Base-by-base conservation (phyloP, 2,113 vertebrate genomes). In the Dascyllus trimaculatus region DNA sequence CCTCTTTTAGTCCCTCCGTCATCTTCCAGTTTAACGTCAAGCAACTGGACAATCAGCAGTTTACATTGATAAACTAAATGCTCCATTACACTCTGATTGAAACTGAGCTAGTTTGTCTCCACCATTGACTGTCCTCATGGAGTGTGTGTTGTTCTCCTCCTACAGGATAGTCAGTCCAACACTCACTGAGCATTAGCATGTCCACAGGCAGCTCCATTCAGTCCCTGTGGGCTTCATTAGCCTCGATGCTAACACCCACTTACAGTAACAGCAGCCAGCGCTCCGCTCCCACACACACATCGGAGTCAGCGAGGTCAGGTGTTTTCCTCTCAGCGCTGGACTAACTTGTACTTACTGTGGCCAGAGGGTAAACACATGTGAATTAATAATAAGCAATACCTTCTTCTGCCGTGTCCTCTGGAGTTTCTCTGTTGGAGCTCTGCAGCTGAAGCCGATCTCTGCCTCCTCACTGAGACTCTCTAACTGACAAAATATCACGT, bases 211-310 rank as follows among this genome's bases (percentile, higher is more conserved):
- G 68, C 61, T 61, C 72, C 74, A 67, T 63, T 75, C 71, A 66
- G 63, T 92, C 85, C 87, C 88, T 58, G n/a, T 82, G 70, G 92
- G 85, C 82, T 91, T 91, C 85, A 89, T 93, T 93, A 88, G 85
- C 83, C 76, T 81, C 5, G 21, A 77, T 81, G 85, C 90, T 82
- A 86, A 83, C 86, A 68, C 87, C 82, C 80, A 81, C 88, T 48
- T 69, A 53, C 81, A 64, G 80, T 45, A 71, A 52, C 69, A 81
- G 45, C 57, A 81, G 67, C 38, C 63, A 24, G n/a, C 19, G 3
- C 38, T 67, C 48, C 19, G n/a, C 70, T 45, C 77, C 11, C 80
- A 68, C 76, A 45, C 25, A 67, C 48, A 56, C 25, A 26, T 15
- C 17, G 14, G 17, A 56, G 24, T 25, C 75, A 54, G 21, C 64